Base-by-base conservation (phyloP, 2,113 vertebrate genomes). In the Indicator maculatus region DNA sequence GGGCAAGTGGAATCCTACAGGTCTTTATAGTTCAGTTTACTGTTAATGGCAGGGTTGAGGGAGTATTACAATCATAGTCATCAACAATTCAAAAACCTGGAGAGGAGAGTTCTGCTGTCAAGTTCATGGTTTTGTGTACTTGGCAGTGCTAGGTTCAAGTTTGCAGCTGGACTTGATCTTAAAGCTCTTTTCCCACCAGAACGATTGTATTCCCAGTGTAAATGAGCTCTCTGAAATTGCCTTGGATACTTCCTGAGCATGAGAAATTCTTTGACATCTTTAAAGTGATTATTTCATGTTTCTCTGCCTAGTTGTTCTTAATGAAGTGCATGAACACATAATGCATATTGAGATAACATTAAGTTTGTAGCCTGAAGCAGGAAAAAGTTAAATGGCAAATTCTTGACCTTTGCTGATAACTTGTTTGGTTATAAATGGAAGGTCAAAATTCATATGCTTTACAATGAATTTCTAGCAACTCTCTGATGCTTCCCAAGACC, bases 391-490 rank as follows among this genome's bases (percentile, higher is more conserved):
- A 89, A 74, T 64, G 74, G 33, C 50, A 83, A 58, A 70, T 75
- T 53, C 26, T 58, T 52, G 45, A 74, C 78, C 78, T 89, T 82
- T 64, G 71, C 67, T 70, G 75, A n/a, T 93, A 56, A 64, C 78
- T 79, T 53, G 31, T 4, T 66, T 69, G 16, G 59, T 45, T 95
- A 36, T 59, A 83, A 89, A 85, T 16, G 56, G 74, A 94, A 85
- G 75, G 82, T 95, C 84, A 79, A 83, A 85, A 95, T 83, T 85
- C 45, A 23, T 76, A 33, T 59, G 45, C 78, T 72, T 87, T 85
- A 52, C 55, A 76, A 1, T 50, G 45, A 88, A 76, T 79, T 76
- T 79, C 71, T 79, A 79, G 63, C 66, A 70, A 44, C 64, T 59
- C 30, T 69, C 87, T 73, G 36, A 67, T 85, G 71, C 74, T 94